Percentiles rank a stretch among this genome's conserved stretches.
These are phyloP conservation scores for Micrasema minimum DNA, from an alignment of 1,140 invertebrate species.

Conservation along the genomic window DNA sequence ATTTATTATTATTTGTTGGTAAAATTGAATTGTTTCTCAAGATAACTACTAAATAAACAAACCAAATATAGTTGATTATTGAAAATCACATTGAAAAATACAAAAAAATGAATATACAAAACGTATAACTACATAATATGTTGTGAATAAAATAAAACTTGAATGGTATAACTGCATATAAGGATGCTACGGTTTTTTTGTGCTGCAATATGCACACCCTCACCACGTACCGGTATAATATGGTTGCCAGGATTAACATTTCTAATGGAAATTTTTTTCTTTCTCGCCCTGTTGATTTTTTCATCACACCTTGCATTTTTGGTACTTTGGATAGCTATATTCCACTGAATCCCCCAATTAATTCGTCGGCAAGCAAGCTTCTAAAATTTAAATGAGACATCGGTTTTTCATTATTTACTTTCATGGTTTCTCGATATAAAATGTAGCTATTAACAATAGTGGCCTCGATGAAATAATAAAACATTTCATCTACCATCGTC, in stretches of 20 bases:
- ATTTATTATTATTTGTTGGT: background rate
- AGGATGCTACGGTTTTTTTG: no score
- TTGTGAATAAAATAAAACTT: no score
- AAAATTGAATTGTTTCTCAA: constrained; percentile 21
- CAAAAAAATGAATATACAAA: background rate
- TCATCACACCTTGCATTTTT: constrained; percentile 38
- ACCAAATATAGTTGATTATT: background rate
- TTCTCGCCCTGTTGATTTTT: constrained; percentile 16
- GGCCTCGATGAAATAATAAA: constrained; percentile 30
- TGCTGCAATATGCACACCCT: no score
- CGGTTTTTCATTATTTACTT: constrained; percentile 28
- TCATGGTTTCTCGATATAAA: constrained; percentile 33
- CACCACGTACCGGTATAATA: background rate
- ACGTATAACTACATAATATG: background rate
- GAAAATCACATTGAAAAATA: constrained; percentile 3
- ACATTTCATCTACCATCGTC: constrained; percentile 34
- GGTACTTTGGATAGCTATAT: constrained; percentile 3
- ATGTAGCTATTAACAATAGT: constrained; percentile 34
- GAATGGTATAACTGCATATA: background rate
- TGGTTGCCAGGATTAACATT: background rate
- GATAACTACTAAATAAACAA: constrained; percentile 11
- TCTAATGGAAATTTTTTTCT: background rate
- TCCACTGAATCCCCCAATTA: constrained; percentile 22
- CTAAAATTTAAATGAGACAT: constrained; percentile 33
- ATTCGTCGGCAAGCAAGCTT: constrained; percentile 37